Evolutionary conservation across 1,140 invertebrate species (phyloP).

Genomic region (Kradibia gibbosae): DNA sequence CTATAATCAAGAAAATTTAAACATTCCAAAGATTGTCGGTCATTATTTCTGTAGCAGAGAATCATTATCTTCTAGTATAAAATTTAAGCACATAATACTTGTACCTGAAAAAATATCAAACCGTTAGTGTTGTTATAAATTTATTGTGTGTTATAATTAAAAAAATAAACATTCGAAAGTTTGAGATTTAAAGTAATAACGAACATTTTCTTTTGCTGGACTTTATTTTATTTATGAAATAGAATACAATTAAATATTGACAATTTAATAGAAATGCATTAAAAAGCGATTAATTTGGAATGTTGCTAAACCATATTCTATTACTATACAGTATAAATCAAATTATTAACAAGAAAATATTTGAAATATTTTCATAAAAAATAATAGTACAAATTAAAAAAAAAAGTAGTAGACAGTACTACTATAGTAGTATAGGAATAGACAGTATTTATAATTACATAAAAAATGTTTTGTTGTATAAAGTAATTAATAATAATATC

Average conservation of each 20-base stretch:
- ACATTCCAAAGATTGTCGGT: no score
- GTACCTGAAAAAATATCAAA: slow-evolving; percentile 24
- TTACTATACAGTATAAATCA: not conserved
- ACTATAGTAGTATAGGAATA: not conserved
- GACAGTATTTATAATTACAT: not conserved
- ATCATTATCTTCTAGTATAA: no score
- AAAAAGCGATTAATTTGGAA: slow-evolving; percentile 14
- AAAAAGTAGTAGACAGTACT: not conserved
- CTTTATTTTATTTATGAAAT: slow-evolving; percentile 38
- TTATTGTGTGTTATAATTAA: not conserved
- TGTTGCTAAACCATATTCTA: slow-evolving; percentile 22
- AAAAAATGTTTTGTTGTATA: slow-evolving; percentile 10
- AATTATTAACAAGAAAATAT: not conserved
- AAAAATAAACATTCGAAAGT: not conserved
- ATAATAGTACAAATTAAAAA: slow-evolving; percentile 9
- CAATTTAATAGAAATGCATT: slow-evolving; percentile 21
- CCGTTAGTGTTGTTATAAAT: not conserved
- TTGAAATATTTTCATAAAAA: slow-evolving; percentile 3
- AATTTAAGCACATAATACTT: not conserved
- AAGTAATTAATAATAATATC: not conserved
- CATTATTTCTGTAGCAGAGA: no score
- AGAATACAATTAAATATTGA: slow-evolving; percentile 25
- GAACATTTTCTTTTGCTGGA: not conserved
- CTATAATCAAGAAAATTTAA: no score
- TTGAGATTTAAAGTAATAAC: not conserved